A percentile compares a stretch with the other conserved stretches of the same genome.
Conservation (phyloP, 2,888 invertebrate genomes). For the Drosophila borealis region DNA sequence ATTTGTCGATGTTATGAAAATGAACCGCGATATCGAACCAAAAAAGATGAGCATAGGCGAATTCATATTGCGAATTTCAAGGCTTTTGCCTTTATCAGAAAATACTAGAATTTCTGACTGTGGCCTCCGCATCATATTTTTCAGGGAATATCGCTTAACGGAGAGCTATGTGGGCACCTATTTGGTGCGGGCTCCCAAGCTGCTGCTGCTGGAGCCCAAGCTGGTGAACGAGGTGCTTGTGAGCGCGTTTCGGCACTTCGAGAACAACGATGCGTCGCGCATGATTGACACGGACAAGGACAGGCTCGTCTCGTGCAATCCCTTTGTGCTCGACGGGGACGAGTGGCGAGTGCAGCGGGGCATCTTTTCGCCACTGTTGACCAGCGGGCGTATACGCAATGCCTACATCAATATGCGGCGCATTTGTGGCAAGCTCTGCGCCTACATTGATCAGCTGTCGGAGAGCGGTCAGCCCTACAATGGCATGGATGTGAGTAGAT, state of each 20-base stretch:
- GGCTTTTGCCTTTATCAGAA: too few species aligned
- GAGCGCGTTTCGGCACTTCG: constrained; percentile 84
- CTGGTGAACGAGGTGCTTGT: constrained; percentile 84
- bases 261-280: constrained; percentile 78
- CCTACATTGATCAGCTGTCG: constrained; percentile 80
- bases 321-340: constrained; percentile 85
- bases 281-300: constrained; percentile 84
- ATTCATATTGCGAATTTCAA: too few species aligned
- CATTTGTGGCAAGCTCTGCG: constrained; percentile 84
- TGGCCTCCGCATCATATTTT: background rate
- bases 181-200: constrained; percentile 80
- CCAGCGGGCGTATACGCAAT: constrained; percentile 85
- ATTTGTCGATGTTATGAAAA: too few species aligned
- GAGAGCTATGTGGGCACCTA: constrained; percentile 85
- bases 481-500: constrained; percentile 83
- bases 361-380: constrained; percentile 86
- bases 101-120: too few species aligned
- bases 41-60: too few species aligned
- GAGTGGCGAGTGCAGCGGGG: constrained; percentile 86
- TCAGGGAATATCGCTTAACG: constrained; percentile 72
- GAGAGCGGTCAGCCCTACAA: constrained; percentile 80
- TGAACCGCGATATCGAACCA: too few species aligned
- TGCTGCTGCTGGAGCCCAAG: constrained; percentile 84
- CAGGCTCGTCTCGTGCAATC: constrained; percentile 85
- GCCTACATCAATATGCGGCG: constrained; percentile 85